These are phyloP conservation scores for Griposia aprilina DNA, from an alignment of 2,888 invertebrate species.

Conservation along the genomic window DNA sequence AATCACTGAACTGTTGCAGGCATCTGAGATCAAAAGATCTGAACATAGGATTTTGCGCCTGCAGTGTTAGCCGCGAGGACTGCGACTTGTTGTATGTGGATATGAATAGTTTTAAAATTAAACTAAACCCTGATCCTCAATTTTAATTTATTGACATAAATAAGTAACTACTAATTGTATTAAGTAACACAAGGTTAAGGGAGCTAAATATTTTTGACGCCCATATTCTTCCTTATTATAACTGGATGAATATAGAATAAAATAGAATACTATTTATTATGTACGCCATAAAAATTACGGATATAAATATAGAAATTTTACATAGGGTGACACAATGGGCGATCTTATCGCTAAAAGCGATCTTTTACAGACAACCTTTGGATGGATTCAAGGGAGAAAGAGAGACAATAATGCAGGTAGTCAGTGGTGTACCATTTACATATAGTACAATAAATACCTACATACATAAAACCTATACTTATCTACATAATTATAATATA, in stretches of 20 bases:
- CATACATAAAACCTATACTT: too few relatives aligned
- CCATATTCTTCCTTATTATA: neutral
- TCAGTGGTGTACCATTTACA: too few relatives aligned
- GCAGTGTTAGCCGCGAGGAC: slow-evolving; percentile 54
- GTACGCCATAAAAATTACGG: too few relatives aligned
- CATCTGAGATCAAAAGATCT: slow-evolving; percentile 79
- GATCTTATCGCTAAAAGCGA: too few relatives aligned
- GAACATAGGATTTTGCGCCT: slow-evolving; percentile 63
- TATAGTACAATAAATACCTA: too few relatives aligned
- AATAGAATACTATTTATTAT: too few relatives aligned
- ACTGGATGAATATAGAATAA: neutral
- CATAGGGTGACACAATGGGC: too few relatives aligned
- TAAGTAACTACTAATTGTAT: neutral
- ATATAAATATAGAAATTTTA: too few relatives aligned
- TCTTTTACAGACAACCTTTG: too few relatives aligned
- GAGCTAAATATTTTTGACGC: neutral
- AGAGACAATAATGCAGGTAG: too few relatives aligned
- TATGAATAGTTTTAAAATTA: neutral
- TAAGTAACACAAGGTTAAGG: neutral
- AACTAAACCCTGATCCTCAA: neutral
- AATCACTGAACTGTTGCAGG: slow-evolving; percentile 70
- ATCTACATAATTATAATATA: too few relatives aligned
- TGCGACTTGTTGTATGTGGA: neutral
- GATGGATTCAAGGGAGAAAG: too few relatives aligned
- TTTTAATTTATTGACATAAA: neutral